A percentile compares a stretch with the other conserved stretches of the same genome.
Conservation (phyloP, 1,140 invertebrate species). For the Zaprionus ghesquierei region DNA sequence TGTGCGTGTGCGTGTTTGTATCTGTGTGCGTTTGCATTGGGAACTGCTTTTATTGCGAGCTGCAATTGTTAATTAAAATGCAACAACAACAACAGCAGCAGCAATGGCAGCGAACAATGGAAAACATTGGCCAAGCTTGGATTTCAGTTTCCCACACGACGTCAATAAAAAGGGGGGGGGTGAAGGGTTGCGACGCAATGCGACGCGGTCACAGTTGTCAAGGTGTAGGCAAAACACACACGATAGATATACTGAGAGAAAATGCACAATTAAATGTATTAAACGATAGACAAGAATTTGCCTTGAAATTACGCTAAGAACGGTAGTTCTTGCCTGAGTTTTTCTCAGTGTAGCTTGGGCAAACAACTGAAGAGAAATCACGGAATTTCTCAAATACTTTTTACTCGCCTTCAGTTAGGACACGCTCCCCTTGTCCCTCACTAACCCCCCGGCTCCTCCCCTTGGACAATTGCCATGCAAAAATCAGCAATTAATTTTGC, state of each 20-base stretch:
- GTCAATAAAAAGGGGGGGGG: conserved; percentile 37
- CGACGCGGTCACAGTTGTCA: not conserved
- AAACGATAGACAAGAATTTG: not conserved
- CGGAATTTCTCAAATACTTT: not conserved
- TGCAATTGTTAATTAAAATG: conserved; percentile 57
- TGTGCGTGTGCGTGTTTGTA: too few species aligned
- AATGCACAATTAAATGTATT: not conserved
- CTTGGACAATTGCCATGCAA: conserved; percentile 30
- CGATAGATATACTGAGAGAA: conserved; percentile 20
- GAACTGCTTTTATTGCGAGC: conserved; percentile 25
- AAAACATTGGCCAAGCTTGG: conserved; percentile 43
- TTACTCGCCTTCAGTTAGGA: too few species aligned
- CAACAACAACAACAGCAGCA: conserved; percentile 39
- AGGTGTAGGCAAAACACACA: conserved; percentile 1
- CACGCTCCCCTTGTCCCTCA: too few species aligned
- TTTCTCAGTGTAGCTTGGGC: not conserved
- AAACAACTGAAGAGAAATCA: not conserved
- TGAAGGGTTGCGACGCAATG: not conserved
- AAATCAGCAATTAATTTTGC: conserved; percentile 41
- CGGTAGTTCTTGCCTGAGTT: not conserved
- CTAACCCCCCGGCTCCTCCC: not conserved
- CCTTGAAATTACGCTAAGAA: not conserved
- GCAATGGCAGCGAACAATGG: conserved; percentile 44
- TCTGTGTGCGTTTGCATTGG: not conserved
- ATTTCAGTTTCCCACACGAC: conserved; percentile 50